Conservation (phyloP, 2,888 invertebrate genomes). For the Xestoiulus laeticollis region DNA sequence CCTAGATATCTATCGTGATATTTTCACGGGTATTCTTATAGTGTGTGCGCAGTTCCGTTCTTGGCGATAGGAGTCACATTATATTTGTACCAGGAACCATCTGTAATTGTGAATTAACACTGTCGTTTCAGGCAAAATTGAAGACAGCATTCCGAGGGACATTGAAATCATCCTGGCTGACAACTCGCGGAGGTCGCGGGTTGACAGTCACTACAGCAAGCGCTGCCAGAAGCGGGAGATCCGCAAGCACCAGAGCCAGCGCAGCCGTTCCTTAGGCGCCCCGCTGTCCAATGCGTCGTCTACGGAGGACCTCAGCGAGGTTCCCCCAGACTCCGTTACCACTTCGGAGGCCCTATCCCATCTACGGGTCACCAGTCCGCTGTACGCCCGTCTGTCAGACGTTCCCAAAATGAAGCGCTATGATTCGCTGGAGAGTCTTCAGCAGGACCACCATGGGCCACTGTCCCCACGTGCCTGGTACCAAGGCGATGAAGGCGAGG, state of each 20-base stretch:
- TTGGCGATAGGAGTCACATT: no score
- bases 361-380: slow-evolving; percentile 15
- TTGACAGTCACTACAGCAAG: neutral
- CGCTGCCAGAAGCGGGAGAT: slow-evolving; percentile 30
- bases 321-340: neutral
- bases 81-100: no score
- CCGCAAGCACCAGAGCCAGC: neutral
- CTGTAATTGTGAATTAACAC: neutral
- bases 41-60: no score
- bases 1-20: no score
- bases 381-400: slow-evolving; percentile 53
- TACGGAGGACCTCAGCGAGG: neutral
- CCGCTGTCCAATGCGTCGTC: neutral
- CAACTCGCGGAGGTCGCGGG: slow-evolving; percentile 27
- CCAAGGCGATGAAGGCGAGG: neutral
- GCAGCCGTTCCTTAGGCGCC: slow-evolving; percentile 31
- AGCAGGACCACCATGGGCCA: slow-evolving; percentile 50
- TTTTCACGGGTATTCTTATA: no score
- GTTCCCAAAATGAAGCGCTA: slow-evolving; percentile 54
- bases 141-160: slow-evolving; percentile 58
- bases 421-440: slow-evolving; percentile 55
- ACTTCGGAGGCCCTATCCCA: neutral
- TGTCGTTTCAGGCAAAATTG: slow-evolving; percentile 46
- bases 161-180: slow-evolving; percentile 48
- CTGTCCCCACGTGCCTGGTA: slow-evolving; percentile 32